phyloP scores from a whole-genome alignment of 35 echinoderm and acorn worm genomes.

The Anneissia japonica region DNA sequence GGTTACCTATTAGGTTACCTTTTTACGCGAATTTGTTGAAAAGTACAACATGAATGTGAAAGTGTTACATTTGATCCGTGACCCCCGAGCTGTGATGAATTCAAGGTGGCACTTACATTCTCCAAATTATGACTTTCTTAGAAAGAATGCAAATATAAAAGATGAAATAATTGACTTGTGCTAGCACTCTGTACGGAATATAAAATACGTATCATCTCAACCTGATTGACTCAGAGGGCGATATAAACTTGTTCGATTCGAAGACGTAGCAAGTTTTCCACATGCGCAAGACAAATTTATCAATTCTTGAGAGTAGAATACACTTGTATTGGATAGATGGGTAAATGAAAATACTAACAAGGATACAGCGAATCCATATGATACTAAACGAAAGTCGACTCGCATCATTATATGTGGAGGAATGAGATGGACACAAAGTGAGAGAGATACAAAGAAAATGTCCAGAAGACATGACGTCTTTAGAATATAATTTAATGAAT shows the following conservation, averaged over 20 bases:
- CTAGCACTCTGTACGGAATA: conserved; percentile 1
- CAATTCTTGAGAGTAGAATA: conserved; percentile 23
- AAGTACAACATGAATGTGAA: background rate
- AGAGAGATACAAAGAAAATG: conserved; percentile 25
- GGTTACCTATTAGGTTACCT: too few species aligned
- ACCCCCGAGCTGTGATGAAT: conserved; percentile 27
- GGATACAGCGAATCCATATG: background rate
- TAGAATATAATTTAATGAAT: background rate
- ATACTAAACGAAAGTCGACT: conserved; percentile 1
- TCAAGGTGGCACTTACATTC: background rate
- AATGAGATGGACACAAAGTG: conserved; percentile 8
- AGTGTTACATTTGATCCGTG: conserved; percentile 33
- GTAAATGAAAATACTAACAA: conserved; percentile 16
- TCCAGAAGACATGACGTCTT: background rate
- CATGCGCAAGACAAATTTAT: background rate
- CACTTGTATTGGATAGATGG: background rate
- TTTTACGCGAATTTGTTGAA: background rate
- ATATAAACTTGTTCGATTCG: conserved; percentile 45
- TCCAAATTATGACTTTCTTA: conserved; percentile 29
- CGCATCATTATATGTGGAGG: conserved; percentile 18
- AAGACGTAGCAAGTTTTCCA: conserved; percentile 29
- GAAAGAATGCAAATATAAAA: background rate
- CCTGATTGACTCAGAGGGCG: conserved; percentile 35
- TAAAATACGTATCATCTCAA: conserved; percentile 3
- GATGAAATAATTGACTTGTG: conserved; percentile 32